phyloP scores from a whole-genome alignment of 2,797 vertebrate genomes.

The Phrynocephalus guinanensis region DNA sequence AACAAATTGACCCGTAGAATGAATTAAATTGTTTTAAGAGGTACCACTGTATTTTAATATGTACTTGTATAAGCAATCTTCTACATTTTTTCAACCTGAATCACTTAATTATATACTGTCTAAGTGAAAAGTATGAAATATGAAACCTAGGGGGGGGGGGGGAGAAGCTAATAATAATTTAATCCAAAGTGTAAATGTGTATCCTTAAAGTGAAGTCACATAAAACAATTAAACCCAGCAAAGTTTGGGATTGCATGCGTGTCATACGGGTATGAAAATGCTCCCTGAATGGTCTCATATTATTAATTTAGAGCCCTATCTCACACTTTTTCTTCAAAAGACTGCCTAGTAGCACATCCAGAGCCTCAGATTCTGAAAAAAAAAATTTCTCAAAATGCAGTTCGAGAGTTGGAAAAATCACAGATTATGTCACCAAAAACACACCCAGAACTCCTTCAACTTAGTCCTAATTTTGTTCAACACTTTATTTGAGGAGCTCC shows the following conservation, averaged over 20 bases:
- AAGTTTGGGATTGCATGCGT: background rate
- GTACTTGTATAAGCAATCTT: background rate
- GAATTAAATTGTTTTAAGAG: no score
- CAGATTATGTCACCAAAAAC: no score
- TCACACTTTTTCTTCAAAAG: conserved; percentile 9
- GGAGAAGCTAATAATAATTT: background rate
- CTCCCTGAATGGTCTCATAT: background rate
- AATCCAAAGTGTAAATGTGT: background rate
- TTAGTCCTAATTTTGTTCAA: no score
- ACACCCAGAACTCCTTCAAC: no score
- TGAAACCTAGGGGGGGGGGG: background rate
- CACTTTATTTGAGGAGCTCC: no score
- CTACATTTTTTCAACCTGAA: background rate
- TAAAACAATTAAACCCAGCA: background rate
- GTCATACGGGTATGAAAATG: background rate
- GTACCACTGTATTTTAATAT: background rate
- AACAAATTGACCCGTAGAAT: no score
- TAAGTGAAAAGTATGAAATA: background rate
- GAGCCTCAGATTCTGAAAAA: background rate
- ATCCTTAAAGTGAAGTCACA: background rate
- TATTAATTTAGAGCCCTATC: conserved; percentile 18
- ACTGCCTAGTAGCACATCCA: background rate
- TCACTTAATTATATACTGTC: background rate
- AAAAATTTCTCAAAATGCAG: background rate
- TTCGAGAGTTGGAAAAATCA: background rate